These are phyloP conservation scores for Dione vanillae DNA, from an alignment of 2,888 invertebrate genomes.

Conservation along the genomic window DNA sequence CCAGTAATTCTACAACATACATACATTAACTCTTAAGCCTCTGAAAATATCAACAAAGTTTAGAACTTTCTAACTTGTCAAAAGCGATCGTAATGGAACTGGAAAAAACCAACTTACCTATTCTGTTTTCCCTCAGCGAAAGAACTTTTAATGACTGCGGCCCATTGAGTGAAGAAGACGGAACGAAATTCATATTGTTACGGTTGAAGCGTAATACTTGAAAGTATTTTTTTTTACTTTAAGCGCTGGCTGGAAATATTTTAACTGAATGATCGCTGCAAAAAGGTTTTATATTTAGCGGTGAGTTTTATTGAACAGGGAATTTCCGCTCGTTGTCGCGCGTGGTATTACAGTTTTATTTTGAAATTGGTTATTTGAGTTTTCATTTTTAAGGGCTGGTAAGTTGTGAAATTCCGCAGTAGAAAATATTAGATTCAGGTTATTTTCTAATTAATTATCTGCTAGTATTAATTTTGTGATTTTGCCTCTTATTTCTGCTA, in stretches of 20 bases:
- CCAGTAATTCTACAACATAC: not conserved
- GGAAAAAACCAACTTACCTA: constrained; percentile 84
- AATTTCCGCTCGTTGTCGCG: constrained; percentile 25
- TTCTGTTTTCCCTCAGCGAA: constrained; percentile 91
- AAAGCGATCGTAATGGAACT: constrained; percentile 37
- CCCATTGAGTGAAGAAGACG: constrained; percentile 92
- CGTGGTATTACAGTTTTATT: constrained; percentile 10
- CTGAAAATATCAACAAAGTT: constrained; percentile 29
- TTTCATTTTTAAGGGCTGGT: constrained; percentile 87
- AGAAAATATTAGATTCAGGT: constrained; percentile 95
- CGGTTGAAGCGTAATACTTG: constrained; percentile 92
- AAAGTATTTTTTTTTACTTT: constrained; percentile 46
- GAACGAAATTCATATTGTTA: constrained; percentile 90
- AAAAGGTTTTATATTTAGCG: constrained; percentile 35
- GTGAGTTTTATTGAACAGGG: constrained; percentile 27
- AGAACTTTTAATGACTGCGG: constrained; percentile 89
- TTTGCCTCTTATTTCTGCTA: constrained; percentile 86
- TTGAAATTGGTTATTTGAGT: constrained; percentile 11
- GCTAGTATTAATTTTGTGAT: constrained; percentile 89
- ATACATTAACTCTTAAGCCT: not conserved
- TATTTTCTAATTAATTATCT: constrained; percentile 94
- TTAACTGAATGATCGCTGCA: constrained; percentile 28
- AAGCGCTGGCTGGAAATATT: constrained; percentile 32
- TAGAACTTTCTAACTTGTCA: constrained; percentile 41
- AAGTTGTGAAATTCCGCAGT: constrained; percentile 92